A percentile compares a stretch with the other conserved stretches of the same genome.
Conservation (phyloP, 1,140 invertebrate species). For the Hyles euphorbiae region DNA sequence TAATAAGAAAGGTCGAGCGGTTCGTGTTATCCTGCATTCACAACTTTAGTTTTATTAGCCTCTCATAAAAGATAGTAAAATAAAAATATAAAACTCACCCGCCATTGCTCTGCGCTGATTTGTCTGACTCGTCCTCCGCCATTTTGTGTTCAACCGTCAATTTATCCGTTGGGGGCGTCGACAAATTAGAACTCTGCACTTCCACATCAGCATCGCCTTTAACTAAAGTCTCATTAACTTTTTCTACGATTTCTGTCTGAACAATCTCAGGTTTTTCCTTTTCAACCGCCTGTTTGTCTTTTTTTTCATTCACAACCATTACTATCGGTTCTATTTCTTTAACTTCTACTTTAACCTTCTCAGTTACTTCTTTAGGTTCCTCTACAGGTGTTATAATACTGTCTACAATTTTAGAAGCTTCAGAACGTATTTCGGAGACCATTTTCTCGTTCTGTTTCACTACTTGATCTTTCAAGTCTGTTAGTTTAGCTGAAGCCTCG, state of each 20-base stretch:
- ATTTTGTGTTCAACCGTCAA: constrained; percentile 39
- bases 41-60: too few species aligned
- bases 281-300: constrained; percentile 42
- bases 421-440: constrained; percentile 46
- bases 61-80: not conserved
- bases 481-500: constrained; percentile 37
- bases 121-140: constrained; percentile 50
- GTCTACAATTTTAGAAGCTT: constrained; percentile 59
- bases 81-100: constrained; percentile 44
- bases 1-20: too few species aligned
- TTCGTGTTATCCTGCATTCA: too few species aligned
- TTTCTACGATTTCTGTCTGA: constrained; percentile 38
- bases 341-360: constrained; percentile 18
- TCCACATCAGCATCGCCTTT: constrained; percentile 69
- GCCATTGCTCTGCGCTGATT: constrained; percentile 63
- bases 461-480: constrained; percentile 48
- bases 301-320: constrained; percentile 66
- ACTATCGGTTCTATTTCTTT: constrained; percentile 65
- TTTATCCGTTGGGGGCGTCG: constrained; percentile 49
- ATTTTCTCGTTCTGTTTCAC: constrained; percentile 48
- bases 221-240: constrained; percentile 60
- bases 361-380: constrained; percentile 39
- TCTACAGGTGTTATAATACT: constrained; percentile 61
- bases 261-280: constrained; percentile 55
- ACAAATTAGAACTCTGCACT: constrained; percentile 70